Base-by-base conservation (phyloP, 1,140 invertebrate species). In the Drosophila rufa region DNA sequence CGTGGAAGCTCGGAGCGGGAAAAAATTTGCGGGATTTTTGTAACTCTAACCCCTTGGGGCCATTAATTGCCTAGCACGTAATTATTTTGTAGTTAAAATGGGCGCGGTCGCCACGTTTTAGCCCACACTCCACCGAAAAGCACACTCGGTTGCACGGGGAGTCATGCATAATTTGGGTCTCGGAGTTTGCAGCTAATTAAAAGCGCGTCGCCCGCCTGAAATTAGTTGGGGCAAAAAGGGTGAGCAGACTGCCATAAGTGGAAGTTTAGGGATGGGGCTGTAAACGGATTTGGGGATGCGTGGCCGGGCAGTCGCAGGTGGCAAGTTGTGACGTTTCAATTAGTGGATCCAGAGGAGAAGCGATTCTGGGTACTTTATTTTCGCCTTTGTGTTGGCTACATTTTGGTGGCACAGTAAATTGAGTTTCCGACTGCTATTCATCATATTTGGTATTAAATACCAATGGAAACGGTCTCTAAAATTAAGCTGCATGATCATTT, bases 41-140 rank as follows among this genome's bases (percentile, higher is more conserved):
- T 55, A 64, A 67, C 82, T 83, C 83, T 89, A 89, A 86, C 83
- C 84, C 80, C 68, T 89, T 80, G 77, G 68, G 55, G 80, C 84
- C 82, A 87, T 89, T 87, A 87, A 87, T 87, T 87, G 85, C 83
- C 84, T 87, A 80, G 80, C 83, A 84, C 83, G 83, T 87, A 87
- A 87, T 87, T 87, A 87, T 87, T 87, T 87, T 89, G 84, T 80
- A 87, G 80, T 87, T 87, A 80, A 87, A 87, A 87, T 80, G 83
- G 84, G 84, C 71, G 77, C 65, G 73, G 61, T 68, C 42, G 33
- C 62, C 42, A 46, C 40, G 59, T 22, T 46, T 40, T 58, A 12
- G 6, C 27, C 40, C 43, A 1, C 27, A 25, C 46, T 46, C 36
- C 12, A 38, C 17, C 38, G 47, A 36, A 40, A 17, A 17, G 62